Evolutionary conservation across 2,113 vertebrate genomes (phyloP).

Genomic region (Halichoeres trimaculatus): DNA sequence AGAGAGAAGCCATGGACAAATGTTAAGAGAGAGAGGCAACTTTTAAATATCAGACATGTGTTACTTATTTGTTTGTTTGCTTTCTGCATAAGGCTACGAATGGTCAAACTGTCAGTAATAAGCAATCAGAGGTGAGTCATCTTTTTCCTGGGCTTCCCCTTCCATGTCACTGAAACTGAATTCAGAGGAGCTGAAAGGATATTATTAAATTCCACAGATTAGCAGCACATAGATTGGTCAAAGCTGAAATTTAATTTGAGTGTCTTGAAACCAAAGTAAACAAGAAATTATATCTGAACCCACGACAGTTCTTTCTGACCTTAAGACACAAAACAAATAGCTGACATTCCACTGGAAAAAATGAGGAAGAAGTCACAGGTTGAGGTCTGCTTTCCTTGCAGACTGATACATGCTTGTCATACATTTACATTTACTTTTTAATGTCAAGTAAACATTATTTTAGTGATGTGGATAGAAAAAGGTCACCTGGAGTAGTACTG

Average conservation of each 20-base stretch:
- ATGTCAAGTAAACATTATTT: not conserved
- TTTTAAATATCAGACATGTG: not conserved
- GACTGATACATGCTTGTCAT: not conserved
- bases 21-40: not conserved
- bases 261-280: not conserved
- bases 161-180: not conserved
- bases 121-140: not conserved
- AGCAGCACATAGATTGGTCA: too few species aligned
- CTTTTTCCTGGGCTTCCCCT: not conserved
- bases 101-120: not conserved
- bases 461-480: not conserved
- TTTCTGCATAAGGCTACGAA: not conserved
- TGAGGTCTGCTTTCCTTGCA: not conserved
- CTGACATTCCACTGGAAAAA: not conserved
- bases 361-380: not conserved
- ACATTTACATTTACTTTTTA: not conserved
- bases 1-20: slow-evolving; percentile 55
- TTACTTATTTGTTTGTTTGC: not conserved
- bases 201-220: too few species aligned
- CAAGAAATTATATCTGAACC: not conserved
- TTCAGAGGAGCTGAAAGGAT: not conserved
- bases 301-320: not conserved
- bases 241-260: not conserved
- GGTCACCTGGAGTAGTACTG: not conserved
- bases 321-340: not conserved